Conservation (phyloP, 2,113 vertebrate species). For the Oxyruncus cristatus region DNA sequence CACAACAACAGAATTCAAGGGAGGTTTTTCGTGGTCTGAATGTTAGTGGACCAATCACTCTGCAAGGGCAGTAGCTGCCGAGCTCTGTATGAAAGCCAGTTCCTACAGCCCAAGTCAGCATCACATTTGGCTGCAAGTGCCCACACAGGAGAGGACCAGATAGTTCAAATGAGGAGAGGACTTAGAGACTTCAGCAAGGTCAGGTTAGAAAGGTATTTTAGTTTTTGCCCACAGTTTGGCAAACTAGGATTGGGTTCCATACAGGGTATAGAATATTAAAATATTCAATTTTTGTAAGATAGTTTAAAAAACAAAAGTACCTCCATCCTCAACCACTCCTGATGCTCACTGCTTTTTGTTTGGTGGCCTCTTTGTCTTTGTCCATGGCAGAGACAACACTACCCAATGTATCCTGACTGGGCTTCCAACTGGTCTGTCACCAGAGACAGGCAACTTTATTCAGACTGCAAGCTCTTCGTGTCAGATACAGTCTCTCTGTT, state of each 20-base stretch:
- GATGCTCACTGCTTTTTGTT: neutral
- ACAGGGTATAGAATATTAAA: neutral
- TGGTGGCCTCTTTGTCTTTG: neutral
- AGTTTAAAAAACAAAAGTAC: neutral
- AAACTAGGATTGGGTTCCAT: neutral
- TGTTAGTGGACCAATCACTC: neutral
- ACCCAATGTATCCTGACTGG: rapidly evolving
- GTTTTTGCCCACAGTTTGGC: neutral
- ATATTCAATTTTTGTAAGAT: neutral
- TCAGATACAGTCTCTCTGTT: neutral
- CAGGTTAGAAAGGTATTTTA: neutral
- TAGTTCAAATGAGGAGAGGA: neutral
- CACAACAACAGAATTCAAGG: neutral
- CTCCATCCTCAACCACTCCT: neutral
- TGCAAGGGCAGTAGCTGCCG: neutral
- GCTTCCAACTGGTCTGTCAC: neutral
- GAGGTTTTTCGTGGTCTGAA: neutral
- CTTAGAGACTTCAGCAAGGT: neutral
- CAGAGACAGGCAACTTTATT: neutral
- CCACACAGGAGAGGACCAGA: neutral
- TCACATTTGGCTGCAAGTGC: neutral
- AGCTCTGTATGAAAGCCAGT: neutral
- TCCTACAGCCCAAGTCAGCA: neutral
- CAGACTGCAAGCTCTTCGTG: neutral
- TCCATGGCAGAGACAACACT: neutral